These are phyloP conservation scores for Microtus ochrogaster DNA, from an alignment of 2,113 vertebrate species.

Conservation along the genomic window DNA sequence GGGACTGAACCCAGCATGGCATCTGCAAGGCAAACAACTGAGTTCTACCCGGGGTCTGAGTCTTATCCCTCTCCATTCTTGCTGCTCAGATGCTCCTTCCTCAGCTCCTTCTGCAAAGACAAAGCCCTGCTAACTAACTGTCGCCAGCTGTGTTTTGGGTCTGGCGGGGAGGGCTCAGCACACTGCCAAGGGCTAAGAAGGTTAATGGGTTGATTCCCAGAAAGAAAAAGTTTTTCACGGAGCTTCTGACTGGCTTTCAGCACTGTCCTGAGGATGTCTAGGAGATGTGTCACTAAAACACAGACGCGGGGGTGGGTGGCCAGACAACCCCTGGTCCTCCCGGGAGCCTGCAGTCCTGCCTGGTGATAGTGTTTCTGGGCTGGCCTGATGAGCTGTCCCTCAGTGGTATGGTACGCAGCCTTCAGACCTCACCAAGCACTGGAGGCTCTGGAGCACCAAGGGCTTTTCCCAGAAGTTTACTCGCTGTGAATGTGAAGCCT, in stretches of 20 bases:
- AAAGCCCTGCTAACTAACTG: accelerated
- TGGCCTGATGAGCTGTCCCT: background rate
- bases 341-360: background rate
- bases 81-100: accelerated
- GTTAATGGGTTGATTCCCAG: conserved; percentile 57
- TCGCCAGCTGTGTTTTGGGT: background rate
- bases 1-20: background rate
- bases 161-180: background rate
- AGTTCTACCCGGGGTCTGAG: background rate
- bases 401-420: background rate
- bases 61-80: background rate
- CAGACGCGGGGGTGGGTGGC: accelerated
- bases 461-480: background rate
- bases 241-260: background rate
- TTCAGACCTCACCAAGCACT: no score
- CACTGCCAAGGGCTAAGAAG: background rate
- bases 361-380: background rate
- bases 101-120: accelerated
- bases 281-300: background rate
- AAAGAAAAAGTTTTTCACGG: background rate
- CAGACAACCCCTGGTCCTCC: background rate
- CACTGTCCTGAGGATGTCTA: accelerated
- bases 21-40: background rate
- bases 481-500: background rate
- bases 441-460: accelerated